Base-by-base conservation (phyloP, 2,797 vertebrate genomes). In the Neomorphus geoffroyi region DNA sequence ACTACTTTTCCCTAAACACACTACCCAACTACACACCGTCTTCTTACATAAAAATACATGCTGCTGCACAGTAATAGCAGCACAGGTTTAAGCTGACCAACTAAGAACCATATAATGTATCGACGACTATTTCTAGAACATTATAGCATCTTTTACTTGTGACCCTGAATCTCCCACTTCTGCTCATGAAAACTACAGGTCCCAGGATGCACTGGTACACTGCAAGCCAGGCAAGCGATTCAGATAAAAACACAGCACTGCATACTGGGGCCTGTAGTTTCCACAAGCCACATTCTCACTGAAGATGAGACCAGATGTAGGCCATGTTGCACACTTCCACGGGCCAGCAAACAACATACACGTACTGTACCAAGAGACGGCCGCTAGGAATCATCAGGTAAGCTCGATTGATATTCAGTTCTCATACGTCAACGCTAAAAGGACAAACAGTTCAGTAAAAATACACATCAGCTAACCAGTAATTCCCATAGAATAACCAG, bases 241-340 rank as follows among this genome's bases (percentile, higher is more conserved):
- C 51, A 26, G 90, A 39, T 75, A 80, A 81, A 94, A 91, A 93
- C 65, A 95, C 80, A 92, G 94, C 92, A 73, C 24, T 90, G 96
- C 95, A 96, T 51, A 72, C 81, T 97, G 97, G 97, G 96, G 94
- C 65, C 89, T 94, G 97, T 96, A 97, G 97, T 90, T 91, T 96
- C 96, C 90, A 85, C 2, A 5, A 92, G 81, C 46, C 69, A 74
- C 58, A 48, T 60, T 74, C 89, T 61, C 37, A 45, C 33, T 48
- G 65, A 80, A 97, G 96, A 95, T 83, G 54, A 90, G 88, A 24
- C 61, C 88, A 90, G 90, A 82, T 88, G 91, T 71, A 96, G 91
- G 94, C 92, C 95, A 90, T 81, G 77, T 51, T 89, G 57, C 80
- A 90, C 33, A 13, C 57, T 92, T 80, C n/a, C 62, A 53, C 13